Evolutionary conservation across 2,888 invertebrate genomes (phyloP).

Genomic region (Buathra laborator): DNA sequence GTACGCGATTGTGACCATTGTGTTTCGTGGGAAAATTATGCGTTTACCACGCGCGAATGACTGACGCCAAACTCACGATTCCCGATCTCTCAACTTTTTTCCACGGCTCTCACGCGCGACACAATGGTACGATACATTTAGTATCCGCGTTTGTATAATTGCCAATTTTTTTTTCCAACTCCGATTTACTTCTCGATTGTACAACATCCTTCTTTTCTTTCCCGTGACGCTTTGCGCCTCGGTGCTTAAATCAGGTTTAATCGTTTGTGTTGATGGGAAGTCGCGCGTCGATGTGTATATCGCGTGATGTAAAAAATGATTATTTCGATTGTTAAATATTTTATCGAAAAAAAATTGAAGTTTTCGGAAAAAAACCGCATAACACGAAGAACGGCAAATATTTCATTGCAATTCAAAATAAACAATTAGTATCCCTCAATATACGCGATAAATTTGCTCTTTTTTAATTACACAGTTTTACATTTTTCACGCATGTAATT

Average conservation of each 20-base stretch:
- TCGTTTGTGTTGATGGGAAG: neutral
- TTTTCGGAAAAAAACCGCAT: too few relatives aligned
- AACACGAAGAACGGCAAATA: too few relatives aligned
- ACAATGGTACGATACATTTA: neutral
- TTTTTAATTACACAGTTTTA: too few relatives aligned
- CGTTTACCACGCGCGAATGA: constrained; percentile 4
- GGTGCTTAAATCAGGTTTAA: neutral
- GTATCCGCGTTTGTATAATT: constrained; percentile 9
- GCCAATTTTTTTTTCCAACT: neutral
- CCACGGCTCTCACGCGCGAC: neutral
- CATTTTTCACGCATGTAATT: too few relatives aligned
- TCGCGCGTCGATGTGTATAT: neutral
- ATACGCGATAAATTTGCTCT: too few relatives aligned
- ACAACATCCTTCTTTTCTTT: neutral
- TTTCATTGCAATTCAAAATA: too few relatives aligned
- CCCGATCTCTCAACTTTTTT: constrained; percentile 20
- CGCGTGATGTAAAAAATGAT: too few relatives aligned
- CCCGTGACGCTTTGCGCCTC: neutral
- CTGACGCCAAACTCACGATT: neutral
- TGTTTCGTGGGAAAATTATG: constrained; percentile 10
- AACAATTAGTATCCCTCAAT: too few relatives aligned
- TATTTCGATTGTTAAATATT: too few relatives aligned
- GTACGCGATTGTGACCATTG: constrained; percentile 36
- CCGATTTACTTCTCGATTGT: neutral
- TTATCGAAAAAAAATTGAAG: too few relatives aligned